A percentile compares a stretch with the other conserved stretches of the same genome.
phyloP scores from a whole-genome alignment of 37 sponge, comb jelly and placozoan genomes.

The Chondrosia reniformis region DNA sequence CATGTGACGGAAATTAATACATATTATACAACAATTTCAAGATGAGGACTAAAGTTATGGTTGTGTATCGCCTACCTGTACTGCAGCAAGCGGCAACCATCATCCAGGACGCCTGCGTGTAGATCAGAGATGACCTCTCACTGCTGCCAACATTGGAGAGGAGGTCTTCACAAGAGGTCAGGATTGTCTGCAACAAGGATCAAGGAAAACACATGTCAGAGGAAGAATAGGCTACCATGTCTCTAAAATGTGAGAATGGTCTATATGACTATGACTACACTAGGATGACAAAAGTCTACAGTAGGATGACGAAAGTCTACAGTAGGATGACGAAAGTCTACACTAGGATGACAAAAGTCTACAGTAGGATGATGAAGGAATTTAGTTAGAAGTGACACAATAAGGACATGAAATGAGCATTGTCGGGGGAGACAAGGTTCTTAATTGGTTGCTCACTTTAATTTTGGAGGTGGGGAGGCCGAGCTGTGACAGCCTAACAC shows the following conservation, averaged over 20 bases:
- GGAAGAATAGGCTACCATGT: too few relatives aligned
- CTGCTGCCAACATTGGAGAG: background rate
- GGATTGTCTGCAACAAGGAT: too few relatives aligned
- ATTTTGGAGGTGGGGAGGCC: slow-evolving; percentile 82
- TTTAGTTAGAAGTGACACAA: too few relatives aligned
- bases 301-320: background rate
- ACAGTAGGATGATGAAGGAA: background rate
- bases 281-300: background rate
- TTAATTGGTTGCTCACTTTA: too few relatives aligned
- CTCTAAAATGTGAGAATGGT: too few relatives aligned
- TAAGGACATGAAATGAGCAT: too few relatives aligned
- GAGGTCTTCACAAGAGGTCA: background rate
- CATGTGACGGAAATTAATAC: too few relatives aligned
- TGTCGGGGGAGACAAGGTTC: too few relatives aligned
- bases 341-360: background rate
- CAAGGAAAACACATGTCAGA: too few relatives aligned
- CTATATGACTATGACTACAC: too few relatives aligned
- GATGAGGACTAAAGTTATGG: too few relatives aligned
- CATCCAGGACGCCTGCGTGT: background rate
- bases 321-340: background rate
- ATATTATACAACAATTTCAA: too few relatives aligned
- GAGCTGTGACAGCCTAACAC: slow-evolving; percentile 71
- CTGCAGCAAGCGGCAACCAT: background rate
- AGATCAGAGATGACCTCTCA: background rate
- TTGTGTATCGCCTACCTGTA: background rate